Evolutionary conservation across 2,113 vertebrate species (phyloP).

Genomic region (Penelope pileata): DNA sequence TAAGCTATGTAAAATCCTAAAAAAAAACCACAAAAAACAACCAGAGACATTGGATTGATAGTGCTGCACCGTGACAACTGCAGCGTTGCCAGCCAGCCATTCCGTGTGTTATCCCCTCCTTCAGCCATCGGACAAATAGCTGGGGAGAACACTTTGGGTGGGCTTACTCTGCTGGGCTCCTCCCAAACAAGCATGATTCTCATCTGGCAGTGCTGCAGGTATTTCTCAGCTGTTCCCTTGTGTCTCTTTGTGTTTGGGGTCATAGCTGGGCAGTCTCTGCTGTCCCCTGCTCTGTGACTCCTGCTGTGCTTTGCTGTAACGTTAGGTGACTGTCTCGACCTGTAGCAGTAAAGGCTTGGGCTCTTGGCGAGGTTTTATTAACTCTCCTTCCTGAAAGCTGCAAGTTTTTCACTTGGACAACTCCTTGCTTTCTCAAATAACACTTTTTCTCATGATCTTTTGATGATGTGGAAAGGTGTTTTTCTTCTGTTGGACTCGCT

Average conservation of each 20-base stretch:
- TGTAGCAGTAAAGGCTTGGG: not conserved
- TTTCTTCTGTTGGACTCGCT: not conserved
- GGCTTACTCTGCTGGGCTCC: not conserved
- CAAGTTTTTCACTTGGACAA: not conserved
- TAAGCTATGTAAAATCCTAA: not conserved
- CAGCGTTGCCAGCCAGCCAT: not conserved
- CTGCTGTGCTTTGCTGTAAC: not conserved
- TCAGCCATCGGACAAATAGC: not conserved
- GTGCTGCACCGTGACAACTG: not conserved
- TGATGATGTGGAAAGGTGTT: not conserved
- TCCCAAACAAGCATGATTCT: not conserved
- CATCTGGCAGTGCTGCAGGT: not conserved
- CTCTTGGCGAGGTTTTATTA: not conserved
- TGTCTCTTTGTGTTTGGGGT: not conserved
- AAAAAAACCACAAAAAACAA: accelerated
- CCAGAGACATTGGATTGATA: not conserved
- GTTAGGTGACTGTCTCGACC: not conserved
- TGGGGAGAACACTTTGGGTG: accelerated
- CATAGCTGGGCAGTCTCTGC: not conserved
- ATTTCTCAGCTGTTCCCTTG: not conserved
- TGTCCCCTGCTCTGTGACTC: not conserved
- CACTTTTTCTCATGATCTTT: not conserved
- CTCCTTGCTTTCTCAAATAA: not conserved
- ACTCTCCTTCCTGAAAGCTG: not conserved
- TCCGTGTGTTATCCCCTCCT: not conserved